Evolutionary conservation across 2,888 invertebrate species (phyloP).

Genomic region (Dryococelus australis): DNA sequence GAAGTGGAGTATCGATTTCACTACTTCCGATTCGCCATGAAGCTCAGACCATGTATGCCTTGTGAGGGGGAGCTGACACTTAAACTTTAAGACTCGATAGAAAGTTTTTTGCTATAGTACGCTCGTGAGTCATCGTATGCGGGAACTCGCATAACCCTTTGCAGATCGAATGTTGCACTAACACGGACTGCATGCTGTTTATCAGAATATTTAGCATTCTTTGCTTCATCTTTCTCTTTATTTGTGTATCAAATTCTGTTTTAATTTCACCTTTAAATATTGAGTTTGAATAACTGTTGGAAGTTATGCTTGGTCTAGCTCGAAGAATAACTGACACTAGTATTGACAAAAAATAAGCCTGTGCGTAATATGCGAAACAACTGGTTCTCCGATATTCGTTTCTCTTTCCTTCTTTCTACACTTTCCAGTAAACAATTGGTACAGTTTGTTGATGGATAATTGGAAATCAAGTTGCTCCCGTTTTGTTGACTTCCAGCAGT

Average conservation of each 20-base stretch:
- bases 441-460: neutral
- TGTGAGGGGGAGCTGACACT: too few relatives aligned
- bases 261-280: neutral
- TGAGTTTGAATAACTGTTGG: neutral
- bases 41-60: too few relatives aligned
- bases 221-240: conserved; percentile 12
- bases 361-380: neutral
- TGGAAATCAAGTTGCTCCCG: neutral
- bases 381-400: neutral
- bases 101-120: too few relatives aligned
- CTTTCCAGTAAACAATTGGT: neutral
- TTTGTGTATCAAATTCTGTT: neutral
- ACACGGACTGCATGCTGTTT: neutral
- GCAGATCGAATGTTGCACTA: too few relatives aligned
- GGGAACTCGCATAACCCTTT: too few relatives aligned
- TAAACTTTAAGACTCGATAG: too few relatives aligned
- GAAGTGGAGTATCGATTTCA: too few relatives aligned
- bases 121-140: too few relatives aligned
- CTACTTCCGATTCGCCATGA: too few relatives aligned
- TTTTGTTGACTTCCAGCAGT: neutral
- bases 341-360: neutral
- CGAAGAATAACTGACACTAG: neutral
- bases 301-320: neutral
- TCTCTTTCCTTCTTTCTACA: neutral
- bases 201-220: neutral